Evolutionary conservation across 1,140 invertebrate species (phyloP).

Genomic region (Lasioglossum albipes): DNA sequence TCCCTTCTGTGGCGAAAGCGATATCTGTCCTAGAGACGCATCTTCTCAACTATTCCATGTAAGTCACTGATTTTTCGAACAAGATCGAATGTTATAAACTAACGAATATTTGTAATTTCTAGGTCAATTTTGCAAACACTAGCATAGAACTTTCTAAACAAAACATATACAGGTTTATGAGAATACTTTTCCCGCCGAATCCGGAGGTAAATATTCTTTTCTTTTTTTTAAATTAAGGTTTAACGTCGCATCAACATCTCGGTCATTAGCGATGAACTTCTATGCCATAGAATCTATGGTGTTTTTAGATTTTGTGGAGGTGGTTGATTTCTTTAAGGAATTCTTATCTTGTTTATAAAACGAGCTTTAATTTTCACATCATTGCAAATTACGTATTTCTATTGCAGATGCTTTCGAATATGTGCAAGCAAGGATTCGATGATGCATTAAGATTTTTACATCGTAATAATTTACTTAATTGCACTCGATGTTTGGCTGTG

Average conservation of each 20-base stretch:
- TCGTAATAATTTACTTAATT: constrained; percentile 93
- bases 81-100: background rate
- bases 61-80: constrained; percentile 72
- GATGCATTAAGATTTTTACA: constrained; percentile 96
- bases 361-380: background rate
- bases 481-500: constrained; percentile 90
- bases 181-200: constrained; percentile 96
- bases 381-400: constrained; percentile 30
- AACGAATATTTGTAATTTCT: constrained; percentile 62
- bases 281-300: too few species aligned
- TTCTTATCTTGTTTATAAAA: constrained; percentile 22
- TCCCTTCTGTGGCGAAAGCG: constrained; percentile 98
- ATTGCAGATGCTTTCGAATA: constrained; percentile 87
- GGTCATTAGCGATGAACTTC: too few species aligned
- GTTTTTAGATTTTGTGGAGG: too few species aligned
- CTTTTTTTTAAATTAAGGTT: constrained; percentile 34
- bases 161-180: constrained; percentile 94
- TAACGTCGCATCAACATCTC: too few species aligned
- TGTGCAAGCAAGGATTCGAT: constrained; percentile 99
- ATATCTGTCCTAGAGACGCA: constrained; percentile 97
- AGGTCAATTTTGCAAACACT: constrained; percentile 96
- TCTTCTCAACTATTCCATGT: constrained; percentile 92
- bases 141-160: constrained; percentile 95
- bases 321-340: too few species aligned
- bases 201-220: constrained; percentile 85